Conservation (phyloP, 2,888 invertebrate genomes). For the Dicyrtoma fusca region DNA sequence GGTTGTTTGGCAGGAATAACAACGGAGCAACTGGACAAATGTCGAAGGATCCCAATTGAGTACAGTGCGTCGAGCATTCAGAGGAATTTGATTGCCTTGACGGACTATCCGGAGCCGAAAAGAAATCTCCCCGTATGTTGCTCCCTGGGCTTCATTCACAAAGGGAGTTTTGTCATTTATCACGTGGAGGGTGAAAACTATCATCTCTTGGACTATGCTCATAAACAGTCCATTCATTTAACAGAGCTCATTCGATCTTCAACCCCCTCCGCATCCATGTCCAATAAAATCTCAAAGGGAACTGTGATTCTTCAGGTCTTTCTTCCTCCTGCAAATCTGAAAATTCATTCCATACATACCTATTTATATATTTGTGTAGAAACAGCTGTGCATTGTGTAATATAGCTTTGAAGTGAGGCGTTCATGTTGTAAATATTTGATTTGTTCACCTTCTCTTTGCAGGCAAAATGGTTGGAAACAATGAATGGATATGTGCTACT, state of each 20-base stretch:
- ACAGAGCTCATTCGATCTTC: constrained; percentile 29
- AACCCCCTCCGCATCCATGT: neutral
- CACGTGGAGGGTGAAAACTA: constrained; percentile 36
- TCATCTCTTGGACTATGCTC: constrained; percentile 21
- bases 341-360: no score
- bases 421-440: no score
- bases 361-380: no score
- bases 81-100: constrained; percentile 20
- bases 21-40: neutral
- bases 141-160: constrained; percentile 38
- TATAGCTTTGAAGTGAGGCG: no score
- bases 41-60: constrained; percentile 30
- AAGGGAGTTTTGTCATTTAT: constrained; percentile 40
- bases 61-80: constrained; percentile 39
- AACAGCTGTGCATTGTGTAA: no score
- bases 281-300: constrained; percentile 34
- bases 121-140: constrained; percentile 29
- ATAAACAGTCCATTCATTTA: constrained; percentile 33
- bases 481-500: constrained; percentile 21
- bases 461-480: constrained; percentile 35
- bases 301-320: constrained; percentile 36
- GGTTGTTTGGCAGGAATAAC: no score
- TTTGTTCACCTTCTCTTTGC: neutral
- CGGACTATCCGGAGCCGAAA: constrained; percentile 23
- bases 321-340: no score